Base-by-base conservation (phyloP, 1,140 invertebrate species). In the Lepeophtheirus salmonis region DNA sequence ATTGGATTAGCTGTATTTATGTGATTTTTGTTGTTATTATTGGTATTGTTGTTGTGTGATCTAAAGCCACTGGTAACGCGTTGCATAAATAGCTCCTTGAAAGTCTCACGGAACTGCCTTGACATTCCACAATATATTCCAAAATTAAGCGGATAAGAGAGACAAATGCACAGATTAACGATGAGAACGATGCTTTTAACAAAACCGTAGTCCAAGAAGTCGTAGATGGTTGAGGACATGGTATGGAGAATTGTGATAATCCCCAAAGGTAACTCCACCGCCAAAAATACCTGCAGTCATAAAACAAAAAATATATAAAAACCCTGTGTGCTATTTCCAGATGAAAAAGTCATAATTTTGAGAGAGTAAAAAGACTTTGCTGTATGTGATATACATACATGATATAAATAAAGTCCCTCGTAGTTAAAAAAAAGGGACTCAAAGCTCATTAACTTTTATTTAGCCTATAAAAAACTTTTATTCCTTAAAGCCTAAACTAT, bases 81-180 rank as follows among this genome's bases (percentile, higher is more conserved):
- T 10, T 57, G 55, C 22, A 85, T 76, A 66, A 94, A 92, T 2
- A 94, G 74, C 66, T 87, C 82, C 66, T 87, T 88, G 72, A 94
- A 95, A 0, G 89, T 94, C 69, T 91, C 86, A 24, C 89, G 74
- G 68, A 95, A 95, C 68, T 91, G 86, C 20, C 86, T 75, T 52
- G 84, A 88, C 89, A 94, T 94, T 3, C 87, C 87, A 69, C 89
- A 94, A 69, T 95, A 95, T 62, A 95, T 92, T 57, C 87, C 88
- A 67, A 95, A 95, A 71, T 94, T 91, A 59, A 92, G 82, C 0
- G 89, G 89, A 70, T 92, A 94, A 17, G 83, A 86, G 4, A 89
- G 75, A 50, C 89, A 83, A 63, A 95, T 86, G 70, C 88, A 85
- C 72, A 94, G 88, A 73, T 90, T 90, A 0, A 84, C 88, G 64